phyloP scores from a whole-genome alignment of 2,888 invertebrate genomes.

The Taphrorychus bicolor region DNA sequence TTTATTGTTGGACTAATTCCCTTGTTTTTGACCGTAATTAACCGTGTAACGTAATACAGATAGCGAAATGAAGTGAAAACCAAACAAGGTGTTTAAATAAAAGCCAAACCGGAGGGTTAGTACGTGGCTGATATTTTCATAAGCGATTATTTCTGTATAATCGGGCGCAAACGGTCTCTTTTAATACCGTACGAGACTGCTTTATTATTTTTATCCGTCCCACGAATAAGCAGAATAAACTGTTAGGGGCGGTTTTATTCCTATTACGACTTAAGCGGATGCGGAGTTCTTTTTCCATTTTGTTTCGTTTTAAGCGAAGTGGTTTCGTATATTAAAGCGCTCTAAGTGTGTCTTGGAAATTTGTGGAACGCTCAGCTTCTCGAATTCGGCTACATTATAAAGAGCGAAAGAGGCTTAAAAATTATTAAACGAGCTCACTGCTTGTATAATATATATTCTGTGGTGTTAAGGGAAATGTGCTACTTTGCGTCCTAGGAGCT shows the following conservation, averaged over 20 bases:
- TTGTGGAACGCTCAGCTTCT: conserved; percentile 18
- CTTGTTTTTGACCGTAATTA: neutral
- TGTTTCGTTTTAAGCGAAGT: conserved; percentile 33
- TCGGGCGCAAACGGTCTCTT: conserved; percentile 54
- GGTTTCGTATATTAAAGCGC: conserved; percentile 39
- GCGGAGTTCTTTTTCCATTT: conserved; percentile 36
- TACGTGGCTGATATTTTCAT: conserved; percentile 57
- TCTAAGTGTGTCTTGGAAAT: conserved; percentile 34
- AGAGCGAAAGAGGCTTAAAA: conserved; percentile 13
- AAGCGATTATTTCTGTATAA: conserved; percentile 58
- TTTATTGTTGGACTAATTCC: neutral
- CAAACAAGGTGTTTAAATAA: conserved; percentile 39
- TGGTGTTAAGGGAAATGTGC: no score
- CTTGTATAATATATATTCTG: no score
- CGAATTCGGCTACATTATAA: conserved; percentile 24
- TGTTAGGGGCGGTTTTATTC: conserved; percentile 39
- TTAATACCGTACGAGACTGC: conserved; percentile 57
- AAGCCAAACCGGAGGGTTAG: conserved; percentile 44
- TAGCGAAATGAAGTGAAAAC: conserved; percentile 8
- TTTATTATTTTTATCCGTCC: conserved; percentile 57
- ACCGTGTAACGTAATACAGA: neutral
- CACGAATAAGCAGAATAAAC: conserved; percentile 40
- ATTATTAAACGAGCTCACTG: conserved; percentile 2
- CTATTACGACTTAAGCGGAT: conserved; percentile 40
- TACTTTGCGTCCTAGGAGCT: no score